Conservation (phyloP, 1,140 invertebrate genomes). For the Cotesia glomerata region DNA sequence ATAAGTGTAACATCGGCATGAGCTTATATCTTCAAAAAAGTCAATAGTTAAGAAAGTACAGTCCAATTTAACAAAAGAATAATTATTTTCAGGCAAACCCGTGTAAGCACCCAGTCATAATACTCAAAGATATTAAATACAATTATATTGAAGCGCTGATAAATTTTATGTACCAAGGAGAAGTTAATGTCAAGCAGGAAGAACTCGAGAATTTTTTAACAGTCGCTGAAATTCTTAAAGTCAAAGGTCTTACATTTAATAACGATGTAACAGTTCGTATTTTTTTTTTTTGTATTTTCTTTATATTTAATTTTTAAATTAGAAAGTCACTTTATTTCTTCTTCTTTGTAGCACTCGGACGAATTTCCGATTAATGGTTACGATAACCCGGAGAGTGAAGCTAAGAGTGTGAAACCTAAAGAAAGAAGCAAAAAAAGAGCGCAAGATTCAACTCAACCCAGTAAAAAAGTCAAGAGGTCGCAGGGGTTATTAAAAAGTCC, state of each 20-base stretch:
- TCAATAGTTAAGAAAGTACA: too few relatives aligned
- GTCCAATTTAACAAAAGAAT: too few relatives aligned
- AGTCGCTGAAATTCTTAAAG: slow-evolving; percentile 83
- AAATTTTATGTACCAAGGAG: slow-evolving; percentile 87
- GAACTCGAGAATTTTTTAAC: slow-evolving; percentile 82
- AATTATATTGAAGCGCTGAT: slow-evolving; percentile 78
- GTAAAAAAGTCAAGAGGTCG: too few relatives aligned
- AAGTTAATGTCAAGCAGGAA: slow-evolving; percentile 85
- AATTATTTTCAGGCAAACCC: slow-evolving; percentile 57
- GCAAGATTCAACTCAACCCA: too few relatives aligned
- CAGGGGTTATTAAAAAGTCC: background rate
- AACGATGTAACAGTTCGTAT: slow-evolving; percentile 3
- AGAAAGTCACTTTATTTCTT: too few relatives aligned
- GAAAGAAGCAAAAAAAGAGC: too few relatives aligned
- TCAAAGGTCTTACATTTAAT: slow-evolving; percentile 72
- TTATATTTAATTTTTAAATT: background rate
- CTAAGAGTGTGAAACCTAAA: too few relatives aligned
- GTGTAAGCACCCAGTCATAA: slow-evolving; percentile 75
- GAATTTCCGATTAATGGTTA: too few relatives aligned
- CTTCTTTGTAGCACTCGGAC: too few relatives aligned
- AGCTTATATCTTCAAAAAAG: too few relatives aligned
- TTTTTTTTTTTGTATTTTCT: background rate
- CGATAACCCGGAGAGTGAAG: too few relatives aligned
- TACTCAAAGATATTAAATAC: slow-evolving; percentile 83
- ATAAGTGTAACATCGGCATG: too few relatives aligned